A percentile compares a stretch with the other conserved stretches of the same genome.
These are phyloP conservation scores for Eidolon helvum DNA, from an alignment of 2,113 vertebrate species.

Conservation along the genomic window DNA sequence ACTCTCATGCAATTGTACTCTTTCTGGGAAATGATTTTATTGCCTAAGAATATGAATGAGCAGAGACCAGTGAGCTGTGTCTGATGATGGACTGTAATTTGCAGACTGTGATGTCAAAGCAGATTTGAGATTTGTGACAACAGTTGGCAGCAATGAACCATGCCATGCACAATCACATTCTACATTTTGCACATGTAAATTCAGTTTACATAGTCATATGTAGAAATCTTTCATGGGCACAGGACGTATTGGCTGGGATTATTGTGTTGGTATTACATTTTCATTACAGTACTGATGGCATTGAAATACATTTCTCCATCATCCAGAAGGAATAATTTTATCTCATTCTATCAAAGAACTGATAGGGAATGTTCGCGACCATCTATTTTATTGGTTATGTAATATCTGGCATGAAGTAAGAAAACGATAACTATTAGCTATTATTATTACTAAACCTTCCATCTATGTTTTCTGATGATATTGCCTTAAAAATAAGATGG, in stretches of 20 bases:
- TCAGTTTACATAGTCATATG: neutral
- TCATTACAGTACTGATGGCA: neutral
- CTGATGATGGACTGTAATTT: constrained; percentile 63
- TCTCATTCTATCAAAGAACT: neutral
- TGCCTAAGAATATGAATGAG: constrained; percentile 66
- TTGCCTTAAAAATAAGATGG: neutral
- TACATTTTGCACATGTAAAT: neutral
- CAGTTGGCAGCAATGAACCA: neutral
- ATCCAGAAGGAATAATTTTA: neutral
- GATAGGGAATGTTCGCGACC: neutral
- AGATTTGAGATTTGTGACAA: constrained; percentile 51
- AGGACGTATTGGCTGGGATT: neutral
- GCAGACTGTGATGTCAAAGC: constrained; percentile 57
- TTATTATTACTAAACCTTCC: neutral
- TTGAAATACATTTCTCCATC: neutral
- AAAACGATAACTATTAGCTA: neutral
- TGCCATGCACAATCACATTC: neutral
- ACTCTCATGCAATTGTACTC: constrained; percentile 54
- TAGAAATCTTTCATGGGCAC: neutral
- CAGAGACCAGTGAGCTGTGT: constrained; percentile 59
- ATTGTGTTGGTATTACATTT: neutral
- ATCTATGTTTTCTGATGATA: neutral
- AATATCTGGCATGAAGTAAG: neutral
- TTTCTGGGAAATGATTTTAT: constrained; percentile 71
- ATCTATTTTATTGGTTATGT: neutral